These are phyloP conservation scores for Sebastes aleutianus DNA, from an alignment of 2,797 vertebrate genomes.

Conservation along the genomic window DNA sequence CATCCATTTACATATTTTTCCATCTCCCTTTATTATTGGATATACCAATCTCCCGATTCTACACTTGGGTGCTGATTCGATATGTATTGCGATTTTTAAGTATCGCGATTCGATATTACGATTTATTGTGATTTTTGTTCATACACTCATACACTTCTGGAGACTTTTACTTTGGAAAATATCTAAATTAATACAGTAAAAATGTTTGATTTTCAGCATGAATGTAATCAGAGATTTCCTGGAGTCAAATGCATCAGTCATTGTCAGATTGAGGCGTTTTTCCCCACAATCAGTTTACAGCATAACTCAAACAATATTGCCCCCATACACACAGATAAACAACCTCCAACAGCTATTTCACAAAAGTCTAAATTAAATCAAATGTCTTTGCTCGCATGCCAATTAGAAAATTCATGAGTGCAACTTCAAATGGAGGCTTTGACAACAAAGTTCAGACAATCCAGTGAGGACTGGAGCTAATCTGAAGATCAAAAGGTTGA, in stretches of 20 bases:
- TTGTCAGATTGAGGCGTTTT: not conserved
- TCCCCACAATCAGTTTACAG: not conserved
- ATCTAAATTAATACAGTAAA: not conserved
- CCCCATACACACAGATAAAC: not conserved
- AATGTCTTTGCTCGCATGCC: not conserved
- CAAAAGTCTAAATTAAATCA: not conserved
- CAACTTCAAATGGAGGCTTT: not conserved
- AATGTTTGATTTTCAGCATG: not conserved
- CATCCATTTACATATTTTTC: not conserved
- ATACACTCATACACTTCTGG: rapidly evolving
- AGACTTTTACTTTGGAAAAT: not conserved
- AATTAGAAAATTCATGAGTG: not conserved
- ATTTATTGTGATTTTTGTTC: not conserved
- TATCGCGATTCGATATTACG: too few relatives aligned
- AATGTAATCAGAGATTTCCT: too few relatives aligned
- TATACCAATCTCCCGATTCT: too few relatives aligned
- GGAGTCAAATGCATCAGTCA: too few relatives aligned
- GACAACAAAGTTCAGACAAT: not conserved
- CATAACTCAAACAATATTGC: not conserved
- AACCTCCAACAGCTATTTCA: not conserved
- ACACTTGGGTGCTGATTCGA: too few relatives aligned
- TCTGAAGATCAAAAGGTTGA: not conserved
- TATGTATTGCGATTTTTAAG: too few relatives aligned
- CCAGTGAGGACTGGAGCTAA: not conserved
- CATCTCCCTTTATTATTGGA: not conserved